phyloP scores from a whole-genome alignment of 2,113 vertebrate species.

The Alligator sinensis region DNA sequence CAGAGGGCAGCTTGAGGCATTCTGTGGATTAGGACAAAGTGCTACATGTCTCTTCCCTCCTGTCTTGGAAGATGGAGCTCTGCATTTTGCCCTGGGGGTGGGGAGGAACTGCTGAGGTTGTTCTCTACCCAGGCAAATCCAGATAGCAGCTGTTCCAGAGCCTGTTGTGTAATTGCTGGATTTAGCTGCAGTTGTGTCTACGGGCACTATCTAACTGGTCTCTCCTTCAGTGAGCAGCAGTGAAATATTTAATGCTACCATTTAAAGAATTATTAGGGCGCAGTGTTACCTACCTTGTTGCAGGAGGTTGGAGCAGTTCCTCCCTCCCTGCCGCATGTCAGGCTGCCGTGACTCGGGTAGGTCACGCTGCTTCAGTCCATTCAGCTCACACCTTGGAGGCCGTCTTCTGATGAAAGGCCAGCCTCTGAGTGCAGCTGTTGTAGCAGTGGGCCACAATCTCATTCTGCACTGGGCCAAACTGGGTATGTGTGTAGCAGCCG shows the following conservation, averaged over 20 bases:
- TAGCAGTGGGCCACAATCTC: neutral
- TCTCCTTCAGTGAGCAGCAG: neutral
- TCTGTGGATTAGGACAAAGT: neutral
- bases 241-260: neutral
- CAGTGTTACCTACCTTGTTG: neutral
- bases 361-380: neutral
- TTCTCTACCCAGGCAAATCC: neutral
- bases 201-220: neutral
- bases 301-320: neutral
- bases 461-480: neutral
- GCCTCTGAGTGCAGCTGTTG: too few relatives aligned
- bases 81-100: neutral
- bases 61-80: neutral
- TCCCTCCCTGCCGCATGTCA: neutral
- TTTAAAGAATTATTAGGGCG: neutral
- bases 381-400: neutral
- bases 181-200: too few relatives aligned
- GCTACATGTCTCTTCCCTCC: neutral
- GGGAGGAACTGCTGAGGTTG: neutral
- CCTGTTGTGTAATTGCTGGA: too few relatives aligned
- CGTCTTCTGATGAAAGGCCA: neutral
- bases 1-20: neutral
- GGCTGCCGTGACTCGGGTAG: neutral
- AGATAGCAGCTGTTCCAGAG: neutral
- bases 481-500: neutral